These are phyloP conservation scores for Rhagoletis pomonella DNA, from an alignment of 1,140 invertebrate species.

Conservation along the genomic window DNA sequence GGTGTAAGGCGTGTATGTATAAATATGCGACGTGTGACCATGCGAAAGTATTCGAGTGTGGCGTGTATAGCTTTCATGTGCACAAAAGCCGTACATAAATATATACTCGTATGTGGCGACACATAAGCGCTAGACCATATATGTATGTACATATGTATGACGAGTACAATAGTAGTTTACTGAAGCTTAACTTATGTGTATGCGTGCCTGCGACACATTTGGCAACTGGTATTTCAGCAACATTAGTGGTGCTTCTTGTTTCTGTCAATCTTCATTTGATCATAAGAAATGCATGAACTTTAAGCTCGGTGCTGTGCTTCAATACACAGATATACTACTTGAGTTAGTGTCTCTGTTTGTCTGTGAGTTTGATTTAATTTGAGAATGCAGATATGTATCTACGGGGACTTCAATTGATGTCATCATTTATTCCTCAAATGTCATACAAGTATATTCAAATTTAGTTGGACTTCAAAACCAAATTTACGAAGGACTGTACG, in stretches of 20 bases:
- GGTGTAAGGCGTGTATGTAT: not conserved
- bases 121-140: too few relatives aligned
- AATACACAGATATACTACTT: not conserved
- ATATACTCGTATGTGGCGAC: not conserved
- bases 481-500: too few relatives aligned
- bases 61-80: not conserved
- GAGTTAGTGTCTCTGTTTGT: not conserved
- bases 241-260: not conserved
- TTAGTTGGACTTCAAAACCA: too few relatives aligned
- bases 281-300: constrained; percentile 21
- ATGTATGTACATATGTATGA: too few relatives aligned
- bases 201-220: not conserved
- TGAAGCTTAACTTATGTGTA: not conserved
- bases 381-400: too few relatives aligned
- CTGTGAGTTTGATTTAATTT: not conserved
- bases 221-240: not conserved
- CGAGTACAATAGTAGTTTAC: not conserved
- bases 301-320: not conserved
- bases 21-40: not conserved
- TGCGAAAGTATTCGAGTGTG: not conserved
- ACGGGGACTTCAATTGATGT: too few relatives aligned
- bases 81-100: not conserved
- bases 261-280: not conserved
- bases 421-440: too few relatives aligned
- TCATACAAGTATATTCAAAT: too few relatives aligned